Evolutionary conservation across 2,888 invertebrate species (phyloP).

Genomic region (Fabriciana adippe): DNA sequence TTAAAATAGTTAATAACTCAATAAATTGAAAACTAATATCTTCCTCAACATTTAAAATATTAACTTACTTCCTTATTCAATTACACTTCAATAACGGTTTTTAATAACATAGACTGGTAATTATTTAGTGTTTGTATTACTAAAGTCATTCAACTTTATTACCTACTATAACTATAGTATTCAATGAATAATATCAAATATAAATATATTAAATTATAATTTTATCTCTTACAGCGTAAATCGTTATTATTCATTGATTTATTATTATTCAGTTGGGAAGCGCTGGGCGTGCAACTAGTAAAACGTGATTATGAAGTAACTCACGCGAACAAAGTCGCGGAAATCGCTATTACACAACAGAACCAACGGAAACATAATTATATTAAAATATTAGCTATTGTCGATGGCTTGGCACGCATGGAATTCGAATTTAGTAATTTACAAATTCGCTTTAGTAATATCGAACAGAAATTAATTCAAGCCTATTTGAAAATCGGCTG

Average conservation of each 20-base stretch:
- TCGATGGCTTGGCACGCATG: not conserved
- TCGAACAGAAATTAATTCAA: too few relatives aligned
- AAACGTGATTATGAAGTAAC: constrained; percentile 18
- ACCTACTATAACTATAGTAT: too few relatives aligned
- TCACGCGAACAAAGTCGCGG: constrained; percentile 5
- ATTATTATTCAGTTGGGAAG: constrained; percentile 10
- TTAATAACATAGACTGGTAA: too few relatives aligned
- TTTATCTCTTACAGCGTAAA: not conserved
- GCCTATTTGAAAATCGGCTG: too few relatives aligned
- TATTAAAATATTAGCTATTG: not conserved
- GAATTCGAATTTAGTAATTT: not conserved
- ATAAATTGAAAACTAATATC: too few relatives aligned
- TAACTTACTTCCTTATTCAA: too few relatives aligned
- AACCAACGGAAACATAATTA: constrained; percentile 14
- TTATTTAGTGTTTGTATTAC: too few relatives aligned
- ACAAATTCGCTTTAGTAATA: not conserved
- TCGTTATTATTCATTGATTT: constrained; percentile 3
- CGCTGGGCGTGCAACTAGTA: constrained; percentile 12
- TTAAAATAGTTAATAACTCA: too few relatives aligned
- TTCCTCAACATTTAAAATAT: too few relatives aligned
- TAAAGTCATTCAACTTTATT: too few relatives aligned
- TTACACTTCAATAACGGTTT: too few relatives aligned
- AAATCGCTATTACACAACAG: not conserved
- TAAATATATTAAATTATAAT: not conserved
- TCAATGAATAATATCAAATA: not conserved